phyloP scores from a whole-genome alignment of 2,113 vertebrate genomes.

The Serinus canaria region DNA sequence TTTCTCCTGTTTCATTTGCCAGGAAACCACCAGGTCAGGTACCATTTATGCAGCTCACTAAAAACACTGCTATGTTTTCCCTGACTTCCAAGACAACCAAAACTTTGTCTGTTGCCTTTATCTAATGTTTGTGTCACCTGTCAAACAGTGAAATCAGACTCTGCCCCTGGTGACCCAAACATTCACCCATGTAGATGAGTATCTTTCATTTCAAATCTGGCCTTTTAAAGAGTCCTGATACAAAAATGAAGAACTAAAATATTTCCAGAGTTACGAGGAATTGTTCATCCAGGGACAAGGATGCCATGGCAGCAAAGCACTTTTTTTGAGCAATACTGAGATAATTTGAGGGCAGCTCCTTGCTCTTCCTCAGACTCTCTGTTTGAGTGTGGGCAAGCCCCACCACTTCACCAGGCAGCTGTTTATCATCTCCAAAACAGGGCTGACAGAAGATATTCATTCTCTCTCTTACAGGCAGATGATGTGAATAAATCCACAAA shows the following conservation, averaged over 20 bases:
- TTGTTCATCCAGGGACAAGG: fast-evolving
- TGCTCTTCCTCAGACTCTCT: not conserved
- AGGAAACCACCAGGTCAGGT: not conserved
- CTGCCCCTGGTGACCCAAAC: not conserved
- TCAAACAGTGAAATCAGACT: not conserved
- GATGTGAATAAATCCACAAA: not conserved
- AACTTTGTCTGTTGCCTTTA: not conserved
- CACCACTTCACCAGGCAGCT: not conserved
- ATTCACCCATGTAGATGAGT: not conserved
- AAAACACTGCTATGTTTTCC: not conserved
- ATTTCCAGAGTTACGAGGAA: not conserved
- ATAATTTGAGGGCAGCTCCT: not conserved
- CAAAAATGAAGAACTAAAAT: not conserved
- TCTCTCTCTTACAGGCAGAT: not conserved
- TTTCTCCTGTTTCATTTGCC: not conserved
- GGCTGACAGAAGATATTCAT: not conserved
- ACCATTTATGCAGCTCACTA: not conserved
- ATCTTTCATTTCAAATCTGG: not conserved
- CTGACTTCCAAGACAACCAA: not conserved
- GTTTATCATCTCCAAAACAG: not conserved
- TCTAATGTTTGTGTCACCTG: not conserved
- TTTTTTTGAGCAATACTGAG: not conserved
- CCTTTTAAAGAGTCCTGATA: not conserved
- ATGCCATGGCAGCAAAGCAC: fast-evolving
- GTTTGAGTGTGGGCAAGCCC: conserved; percentile 36